Evolutionary conservation across 92 coral and sea anemone species (phyloP), one percentile per base, ranked within the genome.

Genomic region (Palythoa caribaeorum): DNA sequence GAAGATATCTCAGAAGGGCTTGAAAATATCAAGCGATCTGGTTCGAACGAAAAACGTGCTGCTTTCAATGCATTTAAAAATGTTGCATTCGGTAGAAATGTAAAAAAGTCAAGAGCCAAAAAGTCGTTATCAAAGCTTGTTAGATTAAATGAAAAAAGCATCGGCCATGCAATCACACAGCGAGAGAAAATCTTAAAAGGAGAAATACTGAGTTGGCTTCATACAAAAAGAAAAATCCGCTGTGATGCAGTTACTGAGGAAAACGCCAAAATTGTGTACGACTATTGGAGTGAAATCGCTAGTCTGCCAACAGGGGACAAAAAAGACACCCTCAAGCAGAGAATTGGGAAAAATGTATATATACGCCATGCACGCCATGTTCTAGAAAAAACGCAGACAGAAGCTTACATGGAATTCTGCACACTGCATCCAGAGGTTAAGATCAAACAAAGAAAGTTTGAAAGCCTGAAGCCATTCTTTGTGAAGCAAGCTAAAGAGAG

Each of bases 31-130:
- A 66, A 66, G 36, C 39, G 39, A 66, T 70, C 74, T 36, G 48
- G 74, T 11, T 70, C 48, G 1, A 70, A 70, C 44, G 74, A 70
- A 37, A 70, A 70, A 15, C 13, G 16, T 9, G 74, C 44, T 37
- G 74, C 74, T 28, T 70, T 70, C 44, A 28, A 9, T 6, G 16
- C 91, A 20, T 21, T 89, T 12, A 83, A 53, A 40, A 75, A 74
- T 16, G 38, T 89, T 5, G 91, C 88, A 83, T 73, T 87, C n/a
- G 91, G 77, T 14, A 73, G 71, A 19, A 35, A 87, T 80, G n/a
- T 83, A 2, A 70, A 70, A 37, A 35, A 36, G 74, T 28, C 17
- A 8, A 70, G 74, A 36, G 48, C 74, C 39, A 70, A 28, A 35
- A 70, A 14, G 44, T 70, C 74, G 5, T 35, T 36, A 13, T 9